Base-by-base conservation (phyloP, 2,888 invertebrate genomes). In the Meteorus colon region DNA sequence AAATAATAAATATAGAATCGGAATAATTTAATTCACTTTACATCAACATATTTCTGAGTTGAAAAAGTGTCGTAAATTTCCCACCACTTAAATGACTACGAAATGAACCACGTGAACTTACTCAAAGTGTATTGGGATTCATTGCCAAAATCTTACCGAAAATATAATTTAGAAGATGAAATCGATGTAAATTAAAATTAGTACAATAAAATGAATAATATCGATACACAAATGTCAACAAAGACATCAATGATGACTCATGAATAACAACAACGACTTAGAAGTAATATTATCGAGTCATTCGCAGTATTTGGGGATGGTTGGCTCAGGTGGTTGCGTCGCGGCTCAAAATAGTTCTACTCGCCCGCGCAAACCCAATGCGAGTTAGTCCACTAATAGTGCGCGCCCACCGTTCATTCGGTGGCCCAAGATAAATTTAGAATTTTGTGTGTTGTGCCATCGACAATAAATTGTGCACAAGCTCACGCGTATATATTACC, bases 291-390 rank as follows among this genome's bases (percentile, higher is more conserved):
- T 80, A 77, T 75, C 82, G 78, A 86, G 83, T 87, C 84, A 85
- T 84, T 82, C 81, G 83, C 84, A 84, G 83, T 87, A 87, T 88
- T 88, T 86, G 86, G 86, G 86, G 87, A 86, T 85, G 85, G 82
- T 87, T 84, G 83, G 84, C 87, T 88, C 88, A 88, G 88, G 88
- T 88, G 88, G 88, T 88, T 88, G 88, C 88, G 88, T 87, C 88
- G 88, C 86, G 84, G 82, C 86, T 82, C 80, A 82, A 88, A 88
- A 88, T 88, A 88, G 84, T 81, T 80, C 55, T 81, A 80, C 77
- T 88, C 88, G 88, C 88, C 88, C 88, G 88, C 88, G 88, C 88
- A 88, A 88, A 87, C 85, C 81, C 84, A 83, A 85, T 81, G 83
- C 84, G 83, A 85, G 83, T 84, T 81, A 85, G 81, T 84, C 84